Conservation (phyloP, 2,888 invertebrate genomes). For the Brachyptera risi region DNA sequence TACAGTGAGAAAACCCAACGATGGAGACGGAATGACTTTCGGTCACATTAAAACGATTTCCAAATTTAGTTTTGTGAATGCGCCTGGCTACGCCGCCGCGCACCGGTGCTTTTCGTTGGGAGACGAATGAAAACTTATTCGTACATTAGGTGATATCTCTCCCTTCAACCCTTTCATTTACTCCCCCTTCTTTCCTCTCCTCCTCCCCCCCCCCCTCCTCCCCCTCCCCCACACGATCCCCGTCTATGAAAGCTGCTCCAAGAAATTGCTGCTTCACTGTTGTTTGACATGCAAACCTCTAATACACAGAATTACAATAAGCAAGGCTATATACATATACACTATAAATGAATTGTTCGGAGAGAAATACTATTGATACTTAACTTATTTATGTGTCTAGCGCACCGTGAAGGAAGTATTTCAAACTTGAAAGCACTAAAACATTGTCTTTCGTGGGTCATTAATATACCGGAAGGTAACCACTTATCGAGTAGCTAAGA, state of each 20-base stretch:
- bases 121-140: too few species aligned
- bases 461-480: too few species aligned
- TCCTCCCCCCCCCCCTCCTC: not conserved
- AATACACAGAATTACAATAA: not conserved
- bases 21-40: slow-evolving; percentile 19
- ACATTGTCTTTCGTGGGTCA: too few species aligned
- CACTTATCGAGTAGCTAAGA: too few species aligned
- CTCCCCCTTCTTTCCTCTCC: not conserved
- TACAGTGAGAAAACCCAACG: too few species aligned
- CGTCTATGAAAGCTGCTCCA: not conserved
- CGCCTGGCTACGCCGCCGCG: not conserved
- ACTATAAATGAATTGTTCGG: too few species aligned
- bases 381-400: too few species aligned
- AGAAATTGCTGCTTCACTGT: slow-evolving; percentile 13
- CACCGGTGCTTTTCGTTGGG: not conserved
- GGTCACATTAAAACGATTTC: slow-evolving; percentile 22
- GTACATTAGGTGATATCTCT: slow-evolving; percentile 20
- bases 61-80: slow-evolving; percentile 21
- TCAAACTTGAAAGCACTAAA: too few species aligned
- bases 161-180: not conserved
- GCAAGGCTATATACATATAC: too few species aligned
- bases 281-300: slow-evolving; percentile 22
- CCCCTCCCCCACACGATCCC: not conserved
- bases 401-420: too few species aligned
- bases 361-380: too few species aligned